These are phyloP conservation scores for Diplolepis rosae DNA, from an alignment of 2,888 invertebrate genomes.

Conservation along the genomic window DNA sequence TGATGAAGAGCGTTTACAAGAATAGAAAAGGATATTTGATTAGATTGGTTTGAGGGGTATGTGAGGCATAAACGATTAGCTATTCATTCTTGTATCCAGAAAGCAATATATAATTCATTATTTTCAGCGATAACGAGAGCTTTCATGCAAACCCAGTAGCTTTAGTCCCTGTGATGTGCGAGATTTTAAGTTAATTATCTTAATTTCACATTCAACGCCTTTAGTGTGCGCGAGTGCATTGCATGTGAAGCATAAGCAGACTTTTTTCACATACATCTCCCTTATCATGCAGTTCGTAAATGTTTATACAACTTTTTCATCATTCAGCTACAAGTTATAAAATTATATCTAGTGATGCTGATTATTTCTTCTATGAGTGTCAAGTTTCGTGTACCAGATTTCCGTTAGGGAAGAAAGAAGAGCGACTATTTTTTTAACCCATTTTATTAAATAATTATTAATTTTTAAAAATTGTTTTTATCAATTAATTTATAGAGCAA, in stretches of 20 bases:
- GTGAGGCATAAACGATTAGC: neutral
- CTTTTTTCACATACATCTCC: neutral
- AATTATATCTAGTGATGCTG: no score
- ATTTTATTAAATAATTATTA: no score
- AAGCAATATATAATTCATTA: constrained; percentile 36
- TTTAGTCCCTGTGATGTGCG: constrained; percentile 36
- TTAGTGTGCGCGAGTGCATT: constrained; percentile 41
- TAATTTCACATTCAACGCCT: constrained; percentile 65
- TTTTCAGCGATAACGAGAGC: constrained; percentile 34
- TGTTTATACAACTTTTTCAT: neutral
- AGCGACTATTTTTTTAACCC: no score
- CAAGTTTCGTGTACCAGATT: no score
- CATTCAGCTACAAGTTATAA: neutral
- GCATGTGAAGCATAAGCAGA: constrained; percentile 7
- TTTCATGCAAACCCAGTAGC: constrained; percentile 43
- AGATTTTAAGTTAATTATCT: constrained; percentile 68
- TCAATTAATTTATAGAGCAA: neutral
- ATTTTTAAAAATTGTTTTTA: no score
- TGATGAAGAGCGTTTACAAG: no score
- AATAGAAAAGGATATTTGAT: constrained; percentile 8
- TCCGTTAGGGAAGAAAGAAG: no score
- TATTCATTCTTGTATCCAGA: neutral
- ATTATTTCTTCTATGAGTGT: no score
- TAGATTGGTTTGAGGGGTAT: constrained; percentile 5
- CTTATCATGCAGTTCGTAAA: neutral